phyloP scores from a whole-genome alignment of 2,888 invertebrate genomes.

The Hydrotaea cyrtoneurina region DNA sequence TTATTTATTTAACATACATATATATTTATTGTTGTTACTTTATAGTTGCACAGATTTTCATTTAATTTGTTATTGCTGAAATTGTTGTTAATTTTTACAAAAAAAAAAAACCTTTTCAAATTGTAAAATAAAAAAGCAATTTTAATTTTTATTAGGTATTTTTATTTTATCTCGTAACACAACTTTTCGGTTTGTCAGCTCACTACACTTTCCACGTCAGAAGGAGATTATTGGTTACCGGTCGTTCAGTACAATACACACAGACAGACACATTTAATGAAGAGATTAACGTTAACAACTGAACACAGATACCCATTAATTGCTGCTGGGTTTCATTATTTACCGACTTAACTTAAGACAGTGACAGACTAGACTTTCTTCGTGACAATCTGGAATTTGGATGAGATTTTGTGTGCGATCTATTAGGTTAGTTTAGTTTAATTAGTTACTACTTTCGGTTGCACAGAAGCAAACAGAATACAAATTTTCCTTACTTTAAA shows the following conservation, averaged over 20 bases:
- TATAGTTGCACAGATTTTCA: slow-evolving; percentile 43
- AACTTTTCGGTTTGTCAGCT: slow-evolving; percentile 3
- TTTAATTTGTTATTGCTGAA: slow-evolving; percentile 26
- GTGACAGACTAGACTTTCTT: too few species aligned
- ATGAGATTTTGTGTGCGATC: too few species aligned
- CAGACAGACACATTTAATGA: too few species aligned
- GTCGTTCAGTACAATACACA: too few species aligned
- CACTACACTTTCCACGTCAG: not conserved
- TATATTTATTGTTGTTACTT: slow-evolving; percentile 30
- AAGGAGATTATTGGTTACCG: not conserved
- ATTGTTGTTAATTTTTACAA: slow-evolving; percentile 58
- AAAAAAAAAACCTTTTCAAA: slow-evolving; percentile 22
- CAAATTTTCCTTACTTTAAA: not conserved
- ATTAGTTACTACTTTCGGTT: too few species aligned
- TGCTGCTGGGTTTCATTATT: too few species aligned
- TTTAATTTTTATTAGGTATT: slow-evolving; percentile 54
- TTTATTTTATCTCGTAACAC: slow-evolving; percentile 45
- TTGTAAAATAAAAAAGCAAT: slow-evolving; percentile 53
- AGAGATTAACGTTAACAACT: too few species aligned
- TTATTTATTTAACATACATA: slow-evolving; percentile 30
- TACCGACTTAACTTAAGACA: too few species aligned
- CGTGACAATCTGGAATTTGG: too few species aligned
- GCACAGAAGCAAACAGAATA: too few species aligned
- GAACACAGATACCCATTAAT: too few species aligned
- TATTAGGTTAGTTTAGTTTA: too few species aligned